Conservation (phyloP, 2,888 invertebrate genomes). For the Xanthorhoe designata region DNA sequence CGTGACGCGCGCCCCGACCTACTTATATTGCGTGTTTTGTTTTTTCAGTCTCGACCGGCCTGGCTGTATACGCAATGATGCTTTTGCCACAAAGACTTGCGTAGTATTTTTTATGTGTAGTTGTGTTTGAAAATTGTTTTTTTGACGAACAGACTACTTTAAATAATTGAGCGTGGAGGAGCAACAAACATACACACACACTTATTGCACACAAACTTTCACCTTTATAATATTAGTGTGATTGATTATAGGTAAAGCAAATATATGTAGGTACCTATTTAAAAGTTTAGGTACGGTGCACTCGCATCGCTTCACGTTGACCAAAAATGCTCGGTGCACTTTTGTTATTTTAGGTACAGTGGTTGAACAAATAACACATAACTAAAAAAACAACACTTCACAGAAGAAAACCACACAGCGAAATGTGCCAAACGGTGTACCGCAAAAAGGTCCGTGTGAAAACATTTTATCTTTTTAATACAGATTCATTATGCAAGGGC, state of each 20-base stretch:
- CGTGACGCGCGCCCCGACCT: constrained; percentile 47
- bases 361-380: neutral
- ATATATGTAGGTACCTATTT: too few relatives aligned
- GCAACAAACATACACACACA: too few relatives aligned
- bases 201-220: too few relatives aligned
- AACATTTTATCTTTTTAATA: constrained; percentile 34
- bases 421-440: constrained; percentile 8
- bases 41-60: constrained; percentile 14
- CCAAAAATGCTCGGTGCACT: too few relatives aligned
- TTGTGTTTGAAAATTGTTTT: neutral
- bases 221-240: too few relatives aligned
- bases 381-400: constrained; percentile 2
- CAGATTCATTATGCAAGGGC: constrained; percentile 19
- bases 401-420: neutral
- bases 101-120: neutral
- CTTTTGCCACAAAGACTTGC: neutral
- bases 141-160: too few relatives aligned
- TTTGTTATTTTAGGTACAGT: too few relatives aligned
- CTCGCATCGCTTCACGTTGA: too few relatives aligned
- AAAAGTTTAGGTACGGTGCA: too few relatives aligned
- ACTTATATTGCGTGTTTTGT: constrained; percentile 29
- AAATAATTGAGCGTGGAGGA: too few relatives aligned
- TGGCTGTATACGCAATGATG: constrained; percentile 11
- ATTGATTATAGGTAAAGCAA: too few relatives aligned
- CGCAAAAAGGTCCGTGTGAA: constrained; percentile 18